A percentile compares a stretch with the other conserved stretches of the same genome.
phyloP scores from a whole-genome alignment of 2,888 invertebrate species.

The Incurvaria masculella region DNA sequence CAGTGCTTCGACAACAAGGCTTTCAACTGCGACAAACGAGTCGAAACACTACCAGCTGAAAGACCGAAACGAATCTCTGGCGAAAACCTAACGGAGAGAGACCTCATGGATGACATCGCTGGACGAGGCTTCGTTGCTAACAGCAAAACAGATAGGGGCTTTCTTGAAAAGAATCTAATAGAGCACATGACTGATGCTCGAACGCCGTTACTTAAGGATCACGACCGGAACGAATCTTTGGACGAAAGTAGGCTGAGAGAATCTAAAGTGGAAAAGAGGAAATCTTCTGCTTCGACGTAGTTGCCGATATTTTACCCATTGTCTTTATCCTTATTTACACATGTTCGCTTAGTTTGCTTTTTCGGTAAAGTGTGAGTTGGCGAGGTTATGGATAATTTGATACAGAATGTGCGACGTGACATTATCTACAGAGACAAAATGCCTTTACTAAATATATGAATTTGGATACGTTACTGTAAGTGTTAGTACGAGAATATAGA shows the following conservation, averaged over 20 bases:
- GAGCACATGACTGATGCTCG: conserved; percentile 45
- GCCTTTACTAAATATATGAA: background rate
- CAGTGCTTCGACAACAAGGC: conserved; percentile 54
- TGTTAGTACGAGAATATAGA: background rate
- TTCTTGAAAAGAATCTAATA: conserved; percentile 29
- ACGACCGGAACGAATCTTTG: conserved; percentile 43
- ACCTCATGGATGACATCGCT: conserved; percentile 31
- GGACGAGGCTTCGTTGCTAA: conserved; percentile 25
- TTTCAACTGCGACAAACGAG: conserved; percentile 37
- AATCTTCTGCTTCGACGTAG: conserved; percentile 50
- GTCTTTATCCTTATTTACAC: too few relatives aligned
- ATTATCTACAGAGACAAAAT: background rate
- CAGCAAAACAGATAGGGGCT: conserved; percentile 40
- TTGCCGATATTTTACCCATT: conserved; percentile 1
- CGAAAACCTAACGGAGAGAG: conserved; percentile 29
- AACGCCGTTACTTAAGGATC: conserved; percentile 42
- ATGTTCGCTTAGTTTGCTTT: too few relatives aligned
- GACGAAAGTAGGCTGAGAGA: conserved; percentile 47
- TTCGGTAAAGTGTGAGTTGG: too few relatives aligned
- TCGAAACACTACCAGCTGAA: conserved; percentile 18
- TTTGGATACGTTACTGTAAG: background rate
- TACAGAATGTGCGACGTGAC: background rate
- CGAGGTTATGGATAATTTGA: too few relatives aligned
- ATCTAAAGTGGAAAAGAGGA: conserved; percentile 43
- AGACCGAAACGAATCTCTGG: conserved; percentile 24